Evolutionary conservation across 37 sponge, comb jelly and placozoan species (phyloP), one percentile per base, ranked within the genome.

Genomic region (Oopsacas minuta): DNA sequence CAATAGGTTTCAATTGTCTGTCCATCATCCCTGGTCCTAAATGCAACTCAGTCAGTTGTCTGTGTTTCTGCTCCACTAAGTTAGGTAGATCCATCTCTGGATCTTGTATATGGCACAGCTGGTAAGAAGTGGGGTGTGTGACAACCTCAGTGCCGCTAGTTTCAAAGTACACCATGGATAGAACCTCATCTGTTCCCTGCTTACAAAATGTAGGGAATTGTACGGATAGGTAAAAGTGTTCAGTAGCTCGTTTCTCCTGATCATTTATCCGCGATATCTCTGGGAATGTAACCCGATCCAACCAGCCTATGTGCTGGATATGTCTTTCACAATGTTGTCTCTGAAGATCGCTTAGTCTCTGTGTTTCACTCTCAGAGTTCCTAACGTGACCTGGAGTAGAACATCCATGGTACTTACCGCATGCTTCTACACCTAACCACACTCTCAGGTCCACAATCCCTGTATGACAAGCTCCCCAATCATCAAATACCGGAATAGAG

Each of bases 211-310:
- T 82, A 17, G 97, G 94, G 83, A 96, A 96, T 85, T 94, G 92
- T 0, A 96, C 86, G 49, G 84, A 86, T n/a, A 96, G 81, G 75
- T 84, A 96, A 86, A 96, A 89, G 37, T 36, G 84, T 36, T 94
- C 90, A 28, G 94, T 90, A 0, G 42, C 86, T 23, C 88, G 46
- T 52, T 96, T 96, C 84, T 94, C 94, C 7, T 83, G 84, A 88
- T 99, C 99, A 51, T 95, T 95, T 37, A 94, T 88, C 23, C 91
- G 91, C 81, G 93, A 94, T 30, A 99, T 91, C 81, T 99, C 96
- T 34, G 96, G 83, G 86, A 91, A 95, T 30, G 96, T 89, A 39
- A 92, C 88, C 39, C 96, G 61, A 82, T 99, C 99, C 39, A 99
- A 82, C 99, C 99, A 99, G 75, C 95, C 99, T 35, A 95, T 91